Evolutionary conservation across 2,888 invertebrate species (phyloP).

Genomic region (Chymomyza amoena): DNA sequence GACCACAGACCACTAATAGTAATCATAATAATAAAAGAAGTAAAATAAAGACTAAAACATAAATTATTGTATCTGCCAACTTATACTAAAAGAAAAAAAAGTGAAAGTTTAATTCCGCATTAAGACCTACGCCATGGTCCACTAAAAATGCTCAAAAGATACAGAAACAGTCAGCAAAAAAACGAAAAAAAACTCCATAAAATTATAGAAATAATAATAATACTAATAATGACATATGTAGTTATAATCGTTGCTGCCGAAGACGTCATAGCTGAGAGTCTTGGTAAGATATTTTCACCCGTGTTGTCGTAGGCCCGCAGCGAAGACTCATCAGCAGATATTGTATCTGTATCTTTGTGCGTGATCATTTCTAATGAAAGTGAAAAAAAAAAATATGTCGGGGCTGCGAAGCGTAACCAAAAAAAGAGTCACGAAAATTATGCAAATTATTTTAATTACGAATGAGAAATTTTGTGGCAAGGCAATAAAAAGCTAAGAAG

Average conservation of each 20-base stretch:
- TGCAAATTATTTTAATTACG: conserved; percentile 73
- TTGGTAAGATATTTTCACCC: conserved; percentile 37
- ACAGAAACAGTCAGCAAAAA: conserved; percentile 9
- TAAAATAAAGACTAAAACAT: conserved; percentile 10
- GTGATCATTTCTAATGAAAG: conserved; percentile 72
- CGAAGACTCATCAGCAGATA: not conserved
- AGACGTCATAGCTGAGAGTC: not conserved
- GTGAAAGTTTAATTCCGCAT: conserved; percentile 77
- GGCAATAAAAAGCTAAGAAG: not conserved
- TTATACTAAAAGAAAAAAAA: conserved; percentile 71
- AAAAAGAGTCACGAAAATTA: conserved; percentile 61
- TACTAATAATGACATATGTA: not conserved
- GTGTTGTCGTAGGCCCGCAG: conserved; percentile 63
- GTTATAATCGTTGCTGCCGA: conserved; percentile 8
- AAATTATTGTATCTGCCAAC: conserved; percentile 14
- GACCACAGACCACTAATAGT: conserved; percentile 28
- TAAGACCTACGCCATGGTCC: conserved; percentile 66
- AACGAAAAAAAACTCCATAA: conserved; percentile 33
- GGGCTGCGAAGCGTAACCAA: not conserved
- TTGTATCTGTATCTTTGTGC: conserved; percentile 31
- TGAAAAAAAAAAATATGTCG: conserved; percentile 45
- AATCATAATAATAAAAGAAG: not conserved
- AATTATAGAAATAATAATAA: conserved; percentile 10
- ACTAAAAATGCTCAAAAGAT: conserved; percentile 65
- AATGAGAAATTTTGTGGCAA: conserved; percentile 51